Percentiles rank a stretch among this genome's conserved stretches.
These are phyloP conservation scores for Chrysogorgia sp. DNA, from an alignment of 92 coral and sea anemone genomes.

Conservation along the genomic window DNA sequence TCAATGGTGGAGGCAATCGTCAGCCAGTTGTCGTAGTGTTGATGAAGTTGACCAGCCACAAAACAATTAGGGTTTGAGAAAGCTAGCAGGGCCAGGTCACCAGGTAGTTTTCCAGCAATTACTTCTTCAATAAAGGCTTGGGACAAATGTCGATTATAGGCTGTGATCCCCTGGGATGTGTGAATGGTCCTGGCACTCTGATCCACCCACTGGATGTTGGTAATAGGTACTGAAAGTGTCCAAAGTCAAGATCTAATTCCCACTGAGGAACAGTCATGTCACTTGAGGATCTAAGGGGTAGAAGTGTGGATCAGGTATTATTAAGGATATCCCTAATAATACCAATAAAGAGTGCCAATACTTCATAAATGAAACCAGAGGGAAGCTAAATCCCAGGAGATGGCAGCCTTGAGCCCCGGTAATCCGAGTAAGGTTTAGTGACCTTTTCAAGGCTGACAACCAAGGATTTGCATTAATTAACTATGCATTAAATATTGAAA, in stretches of 20 bases:
- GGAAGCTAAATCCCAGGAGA: slow-evolving; percentile 17
- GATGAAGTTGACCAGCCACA: slow-evolving; percentile 14
- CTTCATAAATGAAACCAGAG: background rate
- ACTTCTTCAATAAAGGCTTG: background rate
- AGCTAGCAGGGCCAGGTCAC: too few relatives aligned
- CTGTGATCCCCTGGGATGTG: too few relatives aligned
- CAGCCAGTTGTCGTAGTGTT: slow-evolving; percentile 12
- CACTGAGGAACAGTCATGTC: too few relatives aligned
- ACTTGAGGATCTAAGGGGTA: too few relatives aligned
- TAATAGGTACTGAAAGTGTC: background rate
- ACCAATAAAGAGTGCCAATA: background rate
- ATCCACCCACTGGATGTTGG: slow-evolving; percentile 8
- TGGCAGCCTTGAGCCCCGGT: slow-evolving; percentile 53
- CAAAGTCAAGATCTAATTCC: slow-evolving; percentile 29
- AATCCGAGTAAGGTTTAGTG: too few relatives aligned
- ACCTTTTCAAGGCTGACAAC: slow-evolving; percentile 35
- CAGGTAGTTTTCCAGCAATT: too few relatives aligned
- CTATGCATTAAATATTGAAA: slow-evolving; percentile 45
- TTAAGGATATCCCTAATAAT: too few relatives aligned
- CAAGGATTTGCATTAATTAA: slow-evolving; percentile 39
- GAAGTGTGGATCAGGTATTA: too few relatives aligned
- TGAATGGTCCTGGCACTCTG: too few relatives aligned
- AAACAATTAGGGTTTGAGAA: background rate
- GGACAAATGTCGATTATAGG: too few relatives aligned
- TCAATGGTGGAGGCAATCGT: background rate